Evolutionary conservation across 2,113 vertebrate species (phyloP).

Genomic region (Enhydra lutris): DNA sequence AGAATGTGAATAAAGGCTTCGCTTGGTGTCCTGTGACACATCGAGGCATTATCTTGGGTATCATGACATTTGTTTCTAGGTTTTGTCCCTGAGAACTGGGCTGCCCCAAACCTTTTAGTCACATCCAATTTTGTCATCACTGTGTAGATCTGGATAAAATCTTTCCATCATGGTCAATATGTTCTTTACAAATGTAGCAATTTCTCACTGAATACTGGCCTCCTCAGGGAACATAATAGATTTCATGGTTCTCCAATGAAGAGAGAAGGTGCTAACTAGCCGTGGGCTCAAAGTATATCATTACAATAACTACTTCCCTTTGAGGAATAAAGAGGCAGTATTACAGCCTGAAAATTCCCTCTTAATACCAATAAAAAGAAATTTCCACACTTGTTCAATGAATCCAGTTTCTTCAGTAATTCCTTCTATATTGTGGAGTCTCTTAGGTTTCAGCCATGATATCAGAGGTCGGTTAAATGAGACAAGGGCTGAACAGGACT

Average conservation of each 20-base stretch:
- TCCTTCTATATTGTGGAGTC: conserved; percentile 6
- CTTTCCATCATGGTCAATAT: conserved; percentile 59
- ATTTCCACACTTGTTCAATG: conserved; percentile 48
- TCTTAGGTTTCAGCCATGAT: background rate
- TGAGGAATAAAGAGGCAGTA: conserved; percentile 20
- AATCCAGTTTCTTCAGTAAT: conserved; percentile 41
- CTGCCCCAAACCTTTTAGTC: conserved; percentile 26
- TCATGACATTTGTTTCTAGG: background rate
- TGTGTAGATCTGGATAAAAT: conserved; percentile 41
- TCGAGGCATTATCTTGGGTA: background rate
- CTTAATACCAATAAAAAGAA: conserved; percentile 45
- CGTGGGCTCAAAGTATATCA: background rate
- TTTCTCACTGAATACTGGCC: conserved; percentile 47
- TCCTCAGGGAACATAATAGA: conserved; percentile 46
- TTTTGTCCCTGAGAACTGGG: background rate
- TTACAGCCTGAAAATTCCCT: conserved; percentile 34
- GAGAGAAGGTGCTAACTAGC: conserved; percentile 47
- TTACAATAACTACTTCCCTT: conserved; percentile 20
- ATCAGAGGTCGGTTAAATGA: background rate
- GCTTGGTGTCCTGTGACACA: background rate
- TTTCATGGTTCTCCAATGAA: conserved; percentile 51
- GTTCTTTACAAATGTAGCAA: conserved; percentile 53
- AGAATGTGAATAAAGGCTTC: background rate
- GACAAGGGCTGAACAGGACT: background rate
- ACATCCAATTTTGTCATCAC: conserved; percentile 46